These are phyloP conservation scores for Lasioglossum leucozonium DNA, from an alignment of 2,888 invertebrate species.

Conservation along the genomic window DNA sequence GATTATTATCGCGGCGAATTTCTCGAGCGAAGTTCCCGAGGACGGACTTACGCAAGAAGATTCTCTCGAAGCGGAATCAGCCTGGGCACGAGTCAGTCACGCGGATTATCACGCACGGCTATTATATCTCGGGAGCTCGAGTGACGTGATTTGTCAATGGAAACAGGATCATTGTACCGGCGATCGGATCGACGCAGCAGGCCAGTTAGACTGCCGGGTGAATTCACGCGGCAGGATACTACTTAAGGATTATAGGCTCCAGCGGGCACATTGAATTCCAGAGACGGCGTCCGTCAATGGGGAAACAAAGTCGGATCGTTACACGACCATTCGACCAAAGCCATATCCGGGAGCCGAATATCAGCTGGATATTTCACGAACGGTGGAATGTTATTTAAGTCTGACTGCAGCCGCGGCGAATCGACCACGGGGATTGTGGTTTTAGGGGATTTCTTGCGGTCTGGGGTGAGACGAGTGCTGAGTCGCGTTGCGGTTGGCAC, in stretches of 20 bases:
- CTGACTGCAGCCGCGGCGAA: conserved; percentile 4
- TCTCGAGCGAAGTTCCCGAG: background rate
- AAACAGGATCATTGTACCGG: background rate
- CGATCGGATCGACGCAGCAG: background rate
- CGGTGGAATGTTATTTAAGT: background rate
- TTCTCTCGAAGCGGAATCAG: background rate
- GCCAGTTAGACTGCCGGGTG: background rate
- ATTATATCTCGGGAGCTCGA: background rate
- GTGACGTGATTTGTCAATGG: conserved; percentile 6
- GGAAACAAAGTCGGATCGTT: background rate
- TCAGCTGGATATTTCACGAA: conserved; percentile 4
- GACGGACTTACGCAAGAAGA: background rate
- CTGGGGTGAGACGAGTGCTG: conserved; percentile 4
- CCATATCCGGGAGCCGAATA: background rate
- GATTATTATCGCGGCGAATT: background rate
- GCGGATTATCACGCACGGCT: background rate
- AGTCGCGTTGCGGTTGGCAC: conserved; percentile 16
- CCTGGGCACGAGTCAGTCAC: background rate
- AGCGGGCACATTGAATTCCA: background rate
- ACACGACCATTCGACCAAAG: background rate
- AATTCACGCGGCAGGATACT: background rate
- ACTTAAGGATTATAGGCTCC: background rate
- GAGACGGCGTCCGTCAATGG: background rate
- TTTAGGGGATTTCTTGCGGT: conserved; percentile 18
- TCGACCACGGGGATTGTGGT: conserved; percentile 24